Evolutionary conservation across 2,113 vertebrate species (phyloP), one percentile per base, ranked within the genome.

Genomic region (Tylochromis polylepis): DNA sequence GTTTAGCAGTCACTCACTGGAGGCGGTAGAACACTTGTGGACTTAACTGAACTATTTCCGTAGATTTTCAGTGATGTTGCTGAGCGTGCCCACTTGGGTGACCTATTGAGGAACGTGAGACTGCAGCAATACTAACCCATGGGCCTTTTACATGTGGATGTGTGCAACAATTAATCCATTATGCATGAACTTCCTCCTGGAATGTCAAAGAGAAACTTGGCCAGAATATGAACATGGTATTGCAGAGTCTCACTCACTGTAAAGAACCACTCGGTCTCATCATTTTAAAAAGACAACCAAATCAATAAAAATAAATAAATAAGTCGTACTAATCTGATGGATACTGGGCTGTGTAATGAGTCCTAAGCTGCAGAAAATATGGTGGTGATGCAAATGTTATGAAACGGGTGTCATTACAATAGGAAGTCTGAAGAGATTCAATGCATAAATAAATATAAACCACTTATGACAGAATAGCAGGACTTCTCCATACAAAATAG

Each of bases 101-200:
- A 95, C 93, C 90, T 95, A 94, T 94, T 82, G 89, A 93, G 91
- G 70, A 22, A 36, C 6, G 27, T 75, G 90, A 88, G 88, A 83
- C 84, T 91, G 78, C 79, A 83, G 91, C 93, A 94, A 94, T 92
- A 90, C 88, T 86, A 95, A 95, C 94, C 92, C 92, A 90, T 89
- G 79, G 85, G 90, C 83, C 89, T 59, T 92, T 88, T 90, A 93
- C 92, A 93, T 92, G 92, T 62, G 85, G 79, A 92, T 93, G 89
- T 67, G 84, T 88, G 92, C 91, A 94, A 93, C 95, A 94, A 95
- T 94, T 93, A 95, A 95, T 96, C 94, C 93, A 95, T 96, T 96
- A 96, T 95, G 94, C 93, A 96, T 95, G 91, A 91, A 87, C 88
- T 79, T 92, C 93, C 92, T 94, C 93, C 84, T 53, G 91, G 93